Conservation (phyloP, 2,797 vertebrate genomes). For the Balearica regulorum region DNA sequence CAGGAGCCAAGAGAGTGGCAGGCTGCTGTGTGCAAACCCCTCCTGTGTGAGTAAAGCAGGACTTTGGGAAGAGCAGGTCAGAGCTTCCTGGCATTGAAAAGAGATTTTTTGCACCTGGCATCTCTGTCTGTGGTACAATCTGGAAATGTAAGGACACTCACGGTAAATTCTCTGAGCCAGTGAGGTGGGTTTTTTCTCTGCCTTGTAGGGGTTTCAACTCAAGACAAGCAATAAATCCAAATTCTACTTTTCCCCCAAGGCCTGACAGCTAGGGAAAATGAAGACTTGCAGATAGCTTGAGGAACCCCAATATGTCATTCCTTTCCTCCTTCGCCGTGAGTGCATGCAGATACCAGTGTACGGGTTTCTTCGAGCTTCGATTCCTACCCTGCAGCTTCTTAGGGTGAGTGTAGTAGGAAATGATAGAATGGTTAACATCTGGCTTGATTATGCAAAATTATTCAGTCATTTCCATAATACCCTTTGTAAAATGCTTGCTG, state of each 20-base stretch:
- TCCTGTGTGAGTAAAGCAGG: neutral
- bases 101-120: too few relatives aligned
- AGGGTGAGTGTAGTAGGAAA: constrained; percentile 7
- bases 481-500: constrained; percentile 45
- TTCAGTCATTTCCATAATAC: constrained; percentile 48
- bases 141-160: neutral
- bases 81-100: neutral
- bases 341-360: neutral
- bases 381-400: constrained; percentile 31
- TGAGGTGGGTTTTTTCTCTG: neutral
- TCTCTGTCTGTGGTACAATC: too few relatives aligned
- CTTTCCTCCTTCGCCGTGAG: neutral
- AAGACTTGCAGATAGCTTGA: neutral
- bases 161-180: neutral
- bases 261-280: neutral
- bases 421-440: constrained; percentile 31
- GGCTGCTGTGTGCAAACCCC: neutral
- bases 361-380: neutral
- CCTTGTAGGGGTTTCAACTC: neutral
- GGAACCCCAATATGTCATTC: neutral
- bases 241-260: neutral
- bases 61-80: neutral
- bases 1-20: neutral
- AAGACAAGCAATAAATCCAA: neutral
- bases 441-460: constrained; percentile 57